A percentile compares a stretch with the other conserved stretches of the same genome.
These are phyloP conservation scores for Hypomecis atomaria DNA, from an alignment of 2,888 invertebrate genomes.

Conservation along the genomic window DNA sequence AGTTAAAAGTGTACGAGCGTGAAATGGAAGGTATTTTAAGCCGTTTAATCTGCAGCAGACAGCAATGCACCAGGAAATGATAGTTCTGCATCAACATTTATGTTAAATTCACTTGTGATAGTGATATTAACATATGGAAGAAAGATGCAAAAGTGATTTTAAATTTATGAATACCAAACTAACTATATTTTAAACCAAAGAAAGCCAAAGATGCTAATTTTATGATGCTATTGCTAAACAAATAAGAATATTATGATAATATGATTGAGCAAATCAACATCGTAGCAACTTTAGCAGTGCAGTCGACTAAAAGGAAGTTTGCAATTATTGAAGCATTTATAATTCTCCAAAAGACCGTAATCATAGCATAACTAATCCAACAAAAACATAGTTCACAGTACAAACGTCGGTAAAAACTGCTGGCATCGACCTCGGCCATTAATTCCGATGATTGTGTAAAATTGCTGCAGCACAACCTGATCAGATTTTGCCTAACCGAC, in stretches of 20 bases:
- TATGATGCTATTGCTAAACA: neutral
- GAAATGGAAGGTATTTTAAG: constrained; percentile 12
- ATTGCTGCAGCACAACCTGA: constrained; percentile 12
- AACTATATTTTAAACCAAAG: too few relatives aligned
- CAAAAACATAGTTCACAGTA: constrained; percentile 38
- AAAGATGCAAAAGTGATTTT: too few relatives aligned
- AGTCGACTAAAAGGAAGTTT: constrained; percentile 19
- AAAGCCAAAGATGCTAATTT: neutral
- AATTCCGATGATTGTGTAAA: constrained; percentile 30
- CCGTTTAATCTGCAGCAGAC: neutral
- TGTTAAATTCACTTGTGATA: too few relatives aligned
- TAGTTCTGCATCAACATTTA: neutral
- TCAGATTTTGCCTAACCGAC: constrained; percentile 13
- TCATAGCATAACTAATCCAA: constrained; percentile 33
- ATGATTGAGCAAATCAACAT: neutral
- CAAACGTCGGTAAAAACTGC: constrained; percentile 36
- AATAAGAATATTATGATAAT: neutral
- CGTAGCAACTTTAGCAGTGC: neutral
- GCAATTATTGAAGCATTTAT: constrained; percentile 29
- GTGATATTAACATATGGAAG: too few relatives aligned
- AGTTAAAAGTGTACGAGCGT: constrained; percentile 17
- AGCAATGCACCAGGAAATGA: neutral
- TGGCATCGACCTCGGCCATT: constrained; percentile 37
- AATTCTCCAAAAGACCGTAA: constrained; percentile 21
- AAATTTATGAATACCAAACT: too few relatives aligned